Evolutionary conservation across 1,140 invertebrate species (phyloP).

Genomic region (Cyclargus thomasi): DNA sequence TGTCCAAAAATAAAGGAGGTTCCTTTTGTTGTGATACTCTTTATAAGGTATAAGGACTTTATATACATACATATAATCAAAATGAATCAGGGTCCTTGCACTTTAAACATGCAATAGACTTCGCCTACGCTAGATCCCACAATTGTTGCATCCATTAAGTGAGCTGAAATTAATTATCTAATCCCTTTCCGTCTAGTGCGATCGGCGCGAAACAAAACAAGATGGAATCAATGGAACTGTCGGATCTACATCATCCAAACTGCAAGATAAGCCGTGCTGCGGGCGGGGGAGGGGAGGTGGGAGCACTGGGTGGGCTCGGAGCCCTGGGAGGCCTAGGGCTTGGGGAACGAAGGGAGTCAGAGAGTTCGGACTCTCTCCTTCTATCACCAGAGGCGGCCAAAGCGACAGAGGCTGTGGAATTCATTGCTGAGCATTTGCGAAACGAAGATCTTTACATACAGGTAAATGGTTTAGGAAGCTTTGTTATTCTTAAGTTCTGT

Average conservation of each 20-base stretch:
- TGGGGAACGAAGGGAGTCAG: conserved; percentile 86
- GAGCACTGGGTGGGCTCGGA: conserved; percentile 72
- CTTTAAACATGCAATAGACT: too few relatives aligned
- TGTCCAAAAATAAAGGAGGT: too few relatives aligned
- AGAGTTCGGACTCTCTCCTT: conserved; percentile 91
- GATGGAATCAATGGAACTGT: conserved; percentile 94
- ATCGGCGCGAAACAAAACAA: conserved; percentile 82
- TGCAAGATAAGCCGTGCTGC: conserved; percentile 94
- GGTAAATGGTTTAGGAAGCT: conserved; percentile 71
- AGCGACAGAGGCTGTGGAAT: conserved; percentile 97
- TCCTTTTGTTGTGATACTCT: too few relatives aligned
- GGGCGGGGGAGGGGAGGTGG: conserved; percentile 82
- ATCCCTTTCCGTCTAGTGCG: conserved; percentile 47
- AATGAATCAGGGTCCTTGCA: too few relatives aligned
- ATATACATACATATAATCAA: too few relatives aligned
- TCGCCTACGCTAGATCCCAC: neutral
- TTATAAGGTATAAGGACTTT: too few relatives aligned
- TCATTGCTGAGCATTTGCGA: conserved; percentile 97
- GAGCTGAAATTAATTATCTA: neutral
- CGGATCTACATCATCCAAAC: conserved; percentile 95
- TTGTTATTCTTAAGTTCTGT: neutral
- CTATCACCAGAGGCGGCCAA: conserved; percentile 94
- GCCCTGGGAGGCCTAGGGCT: conserved; percentile 75
- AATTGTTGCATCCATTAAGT: neutral
- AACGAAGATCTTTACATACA: conserved; percentile 98